Evolutionary conservation across 2,888 invertebrate genomes (phyloP).

Genomic region (Hermaeophaga mercurialis): DNA sequence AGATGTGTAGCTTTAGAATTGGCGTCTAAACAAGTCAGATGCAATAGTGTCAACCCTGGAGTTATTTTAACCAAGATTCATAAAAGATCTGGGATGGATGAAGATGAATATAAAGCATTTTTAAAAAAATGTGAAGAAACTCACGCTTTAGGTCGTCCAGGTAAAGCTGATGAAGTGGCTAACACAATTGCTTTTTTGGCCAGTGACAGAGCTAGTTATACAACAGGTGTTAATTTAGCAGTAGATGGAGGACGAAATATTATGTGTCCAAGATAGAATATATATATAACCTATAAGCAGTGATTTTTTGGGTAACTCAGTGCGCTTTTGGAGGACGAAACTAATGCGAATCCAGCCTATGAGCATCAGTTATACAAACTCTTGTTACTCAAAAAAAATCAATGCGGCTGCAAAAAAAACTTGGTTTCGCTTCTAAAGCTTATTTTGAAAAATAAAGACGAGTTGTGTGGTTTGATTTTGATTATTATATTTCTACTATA

Average conservation of each 20-base stretch:
- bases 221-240: conserved; percentile 86
- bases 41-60: conserved; percentile 93
- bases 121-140: conserved; percentile 83
- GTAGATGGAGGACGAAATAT: conserved; percentile 95
- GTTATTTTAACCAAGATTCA: conserved; percentile 90
- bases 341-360: too few species aligned
- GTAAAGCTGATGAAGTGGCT: conserved; percentile 85
- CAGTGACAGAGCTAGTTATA: conserved; percentile 84
- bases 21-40: conserved; percentile 80
- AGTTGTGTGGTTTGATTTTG: too few species aligned
- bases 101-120: conserved; percentile 82
- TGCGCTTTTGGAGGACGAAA: too few species aligned
- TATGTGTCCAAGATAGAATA: conserved; percentile 83
- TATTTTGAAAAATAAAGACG: too few species aligned
- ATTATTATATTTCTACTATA: too few species aligned
- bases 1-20: conserved; percentile 88
- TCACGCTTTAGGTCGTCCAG: conserved; percentile 90
- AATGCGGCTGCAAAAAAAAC: neutral
- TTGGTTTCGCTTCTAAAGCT: too few species aligned
- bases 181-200: conserved; percentile 90
- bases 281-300: too few species aligned
- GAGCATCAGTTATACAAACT: too few species aligned
- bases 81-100: conserved; percentile 78
- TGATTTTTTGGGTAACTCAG: too few species aligned
- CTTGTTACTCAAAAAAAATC: neutral